These are phyloP conservation scores for Rhynchotus rufescens DNA, from an alignment of 2,797 vertebrate genomes.

Conservation along the genomic window DNA sequence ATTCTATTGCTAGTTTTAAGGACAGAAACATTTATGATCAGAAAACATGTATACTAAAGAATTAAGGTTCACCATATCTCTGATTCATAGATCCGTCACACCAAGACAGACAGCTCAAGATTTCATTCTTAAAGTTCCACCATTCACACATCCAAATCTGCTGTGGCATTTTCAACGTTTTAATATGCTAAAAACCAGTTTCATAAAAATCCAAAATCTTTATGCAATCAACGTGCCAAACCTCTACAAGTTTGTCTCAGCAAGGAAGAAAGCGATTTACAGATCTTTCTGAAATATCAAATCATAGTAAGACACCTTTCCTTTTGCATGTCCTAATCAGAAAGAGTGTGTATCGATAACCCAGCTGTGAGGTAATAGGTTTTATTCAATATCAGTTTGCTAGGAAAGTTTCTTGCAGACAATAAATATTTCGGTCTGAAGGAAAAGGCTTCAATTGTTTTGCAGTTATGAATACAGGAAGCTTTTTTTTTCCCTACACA, in stretches of 20 bases:
- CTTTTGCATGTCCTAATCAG: not conserved
- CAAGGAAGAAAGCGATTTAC: not conserved
- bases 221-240: not conserved
- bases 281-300: constrained; percentile 6
- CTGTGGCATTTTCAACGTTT: not conserved
- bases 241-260: not conserved
- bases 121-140: not conserved
- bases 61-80: not conserved
- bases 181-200: not conserved
- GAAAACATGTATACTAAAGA: not conserved
- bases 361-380: not conserved
- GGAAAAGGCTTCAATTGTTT: constrained; percentile 29
- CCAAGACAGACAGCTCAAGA: not conserved
- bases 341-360: not conserved
- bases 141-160: not conserved
- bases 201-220: not conserved
- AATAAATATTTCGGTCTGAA: not conserved
- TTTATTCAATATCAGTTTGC: not conserved
- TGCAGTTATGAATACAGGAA: constrained; percentile 48
- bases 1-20: not conserved
- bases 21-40: not conserved
- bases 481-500: not conserved
- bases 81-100: not conserved
- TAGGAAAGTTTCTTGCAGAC: constrained; percentile 1
- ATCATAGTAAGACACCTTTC: not conserved